Evolutionary conservation across 2,797 vertebrate species (phyloP).

Genomic region (Jordanella pulchra): DNA sequence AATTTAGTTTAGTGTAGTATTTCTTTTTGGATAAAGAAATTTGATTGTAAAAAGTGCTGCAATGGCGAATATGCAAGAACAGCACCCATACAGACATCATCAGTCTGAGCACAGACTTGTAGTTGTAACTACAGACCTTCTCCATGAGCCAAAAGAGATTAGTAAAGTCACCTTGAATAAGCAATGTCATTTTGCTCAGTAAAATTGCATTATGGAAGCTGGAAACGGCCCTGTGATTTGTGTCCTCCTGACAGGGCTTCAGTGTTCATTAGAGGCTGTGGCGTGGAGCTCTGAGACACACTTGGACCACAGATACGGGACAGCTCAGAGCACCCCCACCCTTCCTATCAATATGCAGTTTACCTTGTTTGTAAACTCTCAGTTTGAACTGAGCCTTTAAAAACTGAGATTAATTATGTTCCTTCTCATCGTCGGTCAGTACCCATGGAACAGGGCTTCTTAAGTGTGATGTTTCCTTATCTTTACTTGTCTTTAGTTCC

Average conservation of each 20-base stretch:
- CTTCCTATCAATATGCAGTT: neutral
- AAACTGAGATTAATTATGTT: neutral
- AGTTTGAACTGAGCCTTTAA: neutral
- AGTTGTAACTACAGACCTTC: slow-evolving; percentile 54
- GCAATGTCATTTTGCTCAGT: slow-evolving; percentile 67
- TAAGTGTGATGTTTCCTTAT: neutral
- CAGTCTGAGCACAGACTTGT: slow-evolving; percentile 39
- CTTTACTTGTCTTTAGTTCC: neutral
- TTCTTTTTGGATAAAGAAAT: neutral
- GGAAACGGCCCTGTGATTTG: slow-evolving; percentile 73
- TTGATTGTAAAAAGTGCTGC: neutral
- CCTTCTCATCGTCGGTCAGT: too few species aligned
- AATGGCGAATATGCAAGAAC: neutral
- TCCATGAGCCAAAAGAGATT: slow-evolving; percentile 64
- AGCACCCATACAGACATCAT: slow-evolving; percentile 24
- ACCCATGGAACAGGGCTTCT: neutral
- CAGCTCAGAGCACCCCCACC: slow-evolving; percentile 31
- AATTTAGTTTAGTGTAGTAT: too few species aligned
- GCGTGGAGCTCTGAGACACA: slow-evolving; percentile 65
- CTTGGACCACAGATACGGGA: slow-evolving; percentile 41
- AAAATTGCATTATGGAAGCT: slow-evolving; percentile 77
- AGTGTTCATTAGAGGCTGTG: slow-evolving; percentile 74
- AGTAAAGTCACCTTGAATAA: slow-evolving; percentile 78
- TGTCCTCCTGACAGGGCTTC: slow-evolving; percentile 78
- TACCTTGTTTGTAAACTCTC: neutral